phyloP scores from a whole-genome alignment of 2,888 invertebrate genomes.

The Trypoxylon attenuatum region DNA sequence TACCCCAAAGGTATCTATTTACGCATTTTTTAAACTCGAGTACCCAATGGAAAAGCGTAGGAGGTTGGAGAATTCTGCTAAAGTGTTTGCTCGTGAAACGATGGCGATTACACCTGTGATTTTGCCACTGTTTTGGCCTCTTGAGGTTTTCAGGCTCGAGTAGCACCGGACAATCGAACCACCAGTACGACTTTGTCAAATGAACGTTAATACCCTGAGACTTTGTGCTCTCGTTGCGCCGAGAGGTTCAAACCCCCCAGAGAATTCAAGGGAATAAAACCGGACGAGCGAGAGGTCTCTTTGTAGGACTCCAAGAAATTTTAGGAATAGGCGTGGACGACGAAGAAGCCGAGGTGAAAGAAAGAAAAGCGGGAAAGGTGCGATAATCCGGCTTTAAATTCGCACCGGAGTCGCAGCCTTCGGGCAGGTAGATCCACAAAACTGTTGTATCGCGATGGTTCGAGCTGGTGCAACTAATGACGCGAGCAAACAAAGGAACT shows the following conservation, averaged over 20 bases:
- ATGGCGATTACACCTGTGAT: not conserved
- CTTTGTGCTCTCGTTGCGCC: not conserved
- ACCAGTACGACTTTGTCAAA: slow-evolving; percentile 32
- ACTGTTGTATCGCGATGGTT: not conserved
- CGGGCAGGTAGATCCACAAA: slow-evolving; percentile 28
- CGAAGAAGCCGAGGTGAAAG: not conserved
- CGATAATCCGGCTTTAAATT: slow-evolving; percentile 33
- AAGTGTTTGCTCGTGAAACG: not conserved
- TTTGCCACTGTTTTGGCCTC: not conserved
- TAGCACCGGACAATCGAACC: slow-evolving; percentile 15
- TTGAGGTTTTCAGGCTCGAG: not conserved
- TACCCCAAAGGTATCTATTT: not conserved
- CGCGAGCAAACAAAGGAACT: slow-evolving; percentile 15
- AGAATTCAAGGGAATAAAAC: slow-evolving; percentile 2
- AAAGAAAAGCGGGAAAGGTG: slow-evolving; percentile 5
- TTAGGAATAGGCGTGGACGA: not conserved
- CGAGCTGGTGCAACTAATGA: not conserved
- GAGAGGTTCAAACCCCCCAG: not conserved
- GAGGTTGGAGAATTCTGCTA: not conserved
- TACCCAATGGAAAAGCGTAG: not conserved
- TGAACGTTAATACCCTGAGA: slow-evolving; percentile 28
- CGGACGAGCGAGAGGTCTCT: not conserved
- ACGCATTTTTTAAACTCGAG: too few species aligned
- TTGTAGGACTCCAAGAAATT: not conserved
- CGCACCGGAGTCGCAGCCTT: slow-evolving; percentile 4